Evolutionary conservation across 2,113 vertebrate species (phyloP), one percentile per base, ranked within the genome.

Genomic region (Empidonax traillii): DNA sequence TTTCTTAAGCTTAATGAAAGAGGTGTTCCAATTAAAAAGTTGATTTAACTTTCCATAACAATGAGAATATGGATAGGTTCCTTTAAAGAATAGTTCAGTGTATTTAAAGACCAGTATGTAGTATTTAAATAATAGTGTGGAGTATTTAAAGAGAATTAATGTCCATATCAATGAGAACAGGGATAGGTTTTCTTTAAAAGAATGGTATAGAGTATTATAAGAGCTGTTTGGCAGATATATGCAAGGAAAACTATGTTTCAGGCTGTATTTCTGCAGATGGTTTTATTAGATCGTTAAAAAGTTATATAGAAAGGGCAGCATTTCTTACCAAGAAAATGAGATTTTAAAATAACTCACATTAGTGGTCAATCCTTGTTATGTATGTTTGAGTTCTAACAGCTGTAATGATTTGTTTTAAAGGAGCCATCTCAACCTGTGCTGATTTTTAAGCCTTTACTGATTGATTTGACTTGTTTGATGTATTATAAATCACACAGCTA

Each of bases 401-500:
- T 88, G n/a, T 96, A 96, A 94, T 94, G 72, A 92, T 97, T 93
- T 97, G 65, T 97, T 97, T 97, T 97, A 93, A 93, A 93, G 94
- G 80, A 75, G 61, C 62, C 94, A 49, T 79, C 93, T 94, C 95
- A 96, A 96, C 81, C 77, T 94, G 83, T 92, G 83, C 76, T 97
- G 91, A 97, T 97, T 97, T 97, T 97, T 92, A 96, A 97, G 86
- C 74, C 80, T 92, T 75, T 79, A 58, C 93, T 95, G 94, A 97
- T 96, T 96, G 94, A 97, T 95, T 97, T 97, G 78, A 63, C 76
- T 87, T 95, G 81, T 97, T 97, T 98, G 94, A 97, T 96, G 96
- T 95, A 96, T 97, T 97, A 97, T 97, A 97, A 97, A 97, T 97
- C 92, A 98, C 82, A 97, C 90, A 95, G 85, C 74, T 94, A 94